Evolutionary conservation across 1,140 invertebrate species (phyloP), one percentile per base, ranked within the genome.

Genomic region (Cecropterus lyciades): DNA sequence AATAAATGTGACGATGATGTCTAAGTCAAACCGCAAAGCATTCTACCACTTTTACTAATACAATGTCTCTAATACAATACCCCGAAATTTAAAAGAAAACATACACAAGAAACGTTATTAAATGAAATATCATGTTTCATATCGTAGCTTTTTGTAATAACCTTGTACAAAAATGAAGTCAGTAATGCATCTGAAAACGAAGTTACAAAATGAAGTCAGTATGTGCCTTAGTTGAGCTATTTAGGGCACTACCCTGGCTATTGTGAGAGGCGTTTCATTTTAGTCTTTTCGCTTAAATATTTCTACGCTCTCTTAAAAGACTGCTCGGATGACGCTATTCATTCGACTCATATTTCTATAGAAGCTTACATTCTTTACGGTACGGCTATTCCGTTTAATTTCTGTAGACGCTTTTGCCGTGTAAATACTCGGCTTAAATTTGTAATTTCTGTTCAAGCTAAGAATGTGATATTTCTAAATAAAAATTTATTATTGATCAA

Each of bases 331-430:
- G 45, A 14, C 27, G 13, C 20, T 46, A 46, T 59, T 48, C 56
- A 45, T 43, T 48, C 55, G 9, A 59, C 55, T 59, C 56, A 60
- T 48, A 60, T 60, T 48, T 60, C 43, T 60, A 37, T 60, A 37
- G 56, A 3, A 46, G 56, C 27, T 60, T 40, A 40, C 14, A 60
- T 33, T 30, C 56, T 60, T 48, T 16, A 37, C 43, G 27, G 15
- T 30, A 37, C 14, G 1, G 52, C 24, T 16, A 59, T 45, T 48
- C 27, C 56, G 30, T 48, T 60, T 17, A 60, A 17, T 37, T 15
- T 59, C 56, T 48, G 56, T 33, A 37, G 43, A 46, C 13, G 10
- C 27, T 59, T 33, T 46, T 48, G 16, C 11, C 10, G 13, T 14
- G 40, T 14, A 43, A 43, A 14, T 43, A 43, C n/a, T 14, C 5